Conservation (phyloP, 2,888 invertebrate species). For the Podabrus alpinus region DNA sequence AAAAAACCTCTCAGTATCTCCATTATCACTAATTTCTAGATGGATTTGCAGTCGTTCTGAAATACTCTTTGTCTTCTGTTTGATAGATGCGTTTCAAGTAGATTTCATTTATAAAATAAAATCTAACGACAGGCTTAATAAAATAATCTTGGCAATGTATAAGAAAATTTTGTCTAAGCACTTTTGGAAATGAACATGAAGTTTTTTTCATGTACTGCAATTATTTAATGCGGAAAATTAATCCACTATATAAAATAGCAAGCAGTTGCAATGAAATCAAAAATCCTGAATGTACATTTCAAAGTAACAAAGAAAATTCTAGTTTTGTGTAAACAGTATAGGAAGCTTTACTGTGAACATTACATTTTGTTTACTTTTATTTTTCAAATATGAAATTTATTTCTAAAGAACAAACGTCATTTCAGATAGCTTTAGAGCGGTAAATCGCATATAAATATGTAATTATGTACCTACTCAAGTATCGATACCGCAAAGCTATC, state of each 20-base stretch:
- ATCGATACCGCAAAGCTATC: neutral
- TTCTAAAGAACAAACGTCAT: neutral
- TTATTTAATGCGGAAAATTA: neutral
- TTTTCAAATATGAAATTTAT: neutral
- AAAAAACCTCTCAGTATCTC: neutral
- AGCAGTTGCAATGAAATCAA: neutral
- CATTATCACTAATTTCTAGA: neutral
- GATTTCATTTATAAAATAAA: neutral
- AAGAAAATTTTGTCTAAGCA: neutral
- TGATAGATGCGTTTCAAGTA: neutral
- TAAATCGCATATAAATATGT: neutral
- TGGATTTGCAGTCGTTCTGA: neutral
- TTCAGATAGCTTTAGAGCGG: neutral
- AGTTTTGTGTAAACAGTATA: neutral
- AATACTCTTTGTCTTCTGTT: neutral
- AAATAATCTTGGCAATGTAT: too few species aligned
- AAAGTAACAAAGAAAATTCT: neutral
- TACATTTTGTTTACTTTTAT: too few species aligned
- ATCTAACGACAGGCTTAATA: neutral
- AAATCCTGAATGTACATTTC: neutral
- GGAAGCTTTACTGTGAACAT: too few species aligned
- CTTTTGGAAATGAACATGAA: too few species aligned
- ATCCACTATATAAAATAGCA: neutral
- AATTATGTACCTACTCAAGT: neutral
- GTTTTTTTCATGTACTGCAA: too few species aligned